Evolutionary conservation across 2,113 vertebrate species (phyloP).

Genomic region (Aphyosemion australe): DNA sequence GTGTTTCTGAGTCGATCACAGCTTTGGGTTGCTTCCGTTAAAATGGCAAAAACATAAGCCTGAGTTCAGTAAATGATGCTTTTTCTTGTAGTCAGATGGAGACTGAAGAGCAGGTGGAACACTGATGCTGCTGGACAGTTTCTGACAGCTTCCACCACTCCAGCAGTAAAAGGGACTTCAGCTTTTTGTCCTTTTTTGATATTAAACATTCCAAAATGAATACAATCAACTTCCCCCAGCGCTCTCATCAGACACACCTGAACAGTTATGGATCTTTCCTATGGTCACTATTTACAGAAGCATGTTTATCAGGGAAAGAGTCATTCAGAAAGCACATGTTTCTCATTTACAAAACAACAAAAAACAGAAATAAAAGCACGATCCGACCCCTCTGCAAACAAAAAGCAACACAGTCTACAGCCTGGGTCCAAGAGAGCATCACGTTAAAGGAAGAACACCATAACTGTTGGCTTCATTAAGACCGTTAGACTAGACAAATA

Average conservation of each 20-base stretch:
- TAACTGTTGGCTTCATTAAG: too few relatives aligned
- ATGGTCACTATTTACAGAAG: slow-evolving; percentile 70
- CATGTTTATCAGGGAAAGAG: slow-evolving; percentile 25
- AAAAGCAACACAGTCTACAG: too few relatives aligned
- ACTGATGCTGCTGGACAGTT: slow-evolving; percentile 34
- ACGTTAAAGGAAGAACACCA: too few relatives aligned
- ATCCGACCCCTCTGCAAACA: slow-evolving; percentile 21
- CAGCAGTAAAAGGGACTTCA: slow-evolving; percentile 40
- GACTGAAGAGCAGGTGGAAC: slow-evolving; percentile 38
- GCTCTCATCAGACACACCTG: slow-evolving; percentile 20
- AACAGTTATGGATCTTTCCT: slow-evolving; percentile 49
- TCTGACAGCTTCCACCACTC: slow-evolving; percentile 36
- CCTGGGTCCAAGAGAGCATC: too few relatives aligned
- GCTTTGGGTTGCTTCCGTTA: slow-evolving; percentile 71
- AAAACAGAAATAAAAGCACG: slow-evolving; percentile 35
- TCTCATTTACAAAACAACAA: slow-evolving; percentile 20
- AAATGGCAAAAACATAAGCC: slow-evolving; percentile 69
- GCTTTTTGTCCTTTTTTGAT: slow-evolving; percentile 37
- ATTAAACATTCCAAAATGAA: slow-evolving; percentile 66
- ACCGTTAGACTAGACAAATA: too few relatives aligned
- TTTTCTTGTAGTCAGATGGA: slow-evolving; percentile 28
- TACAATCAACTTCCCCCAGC: slow-evolving; percentile 63
- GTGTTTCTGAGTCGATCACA: slow-evolving; percentile 74
- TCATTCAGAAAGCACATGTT: slow-evolving; percentile 34
- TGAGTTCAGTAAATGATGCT: slow-evolving; percentile 66